Evolutionary conservation across 1,140 invertebrate species (phyloP), one percentile per base, ranked within the genome.

Genomic region (Sinella curviseta): DNA sequence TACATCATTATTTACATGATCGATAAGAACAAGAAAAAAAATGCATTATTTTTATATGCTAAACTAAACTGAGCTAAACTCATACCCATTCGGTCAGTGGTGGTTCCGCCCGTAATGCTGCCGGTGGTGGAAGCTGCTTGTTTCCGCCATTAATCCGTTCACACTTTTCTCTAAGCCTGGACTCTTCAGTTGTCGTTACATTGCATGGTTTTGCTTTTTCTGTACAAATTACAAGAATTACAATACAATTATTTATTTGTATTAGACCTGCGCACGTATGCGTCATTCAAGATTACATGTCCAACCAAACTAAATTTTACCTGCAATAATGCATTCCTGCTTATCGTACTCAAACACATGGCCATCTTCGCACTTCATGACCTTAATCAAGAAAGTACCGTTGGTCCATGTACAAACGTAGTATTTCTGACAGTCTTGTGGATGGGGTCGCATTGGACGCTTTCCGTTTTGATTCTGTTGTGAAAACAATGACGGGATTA

Each of bases 381-480:
- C 67, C 67, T 81, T 82, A 30, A 83, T 82, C 34, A 79, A 34
- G 77, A 83, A 83, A 1, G 78, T 30, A n/a, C 79, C 77, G 28
- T 78, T 78, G 54, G 76, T 78, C 82, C 82, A 83, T 24, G 79
- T 77, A 60, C 82, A 83, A 0, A 77, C 80, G 76, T 83, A 83
- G 33, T 80, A 83, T 74, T 83, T 83, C 14, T 74, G 14, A 60
- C 82, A 83, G 34, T 83, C 82, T 26, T 78, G 73, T 31, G 82
- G 82, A 81, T 83, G 81, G n/a, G 82, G 67, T 4, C 82, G 77
- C n/a, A 83, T 75, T 65, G 78, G 36, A 1, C 75, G 54, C 20
- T 34, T 31, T 14, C 33, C 26, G 33, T 76, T 76, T 34, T 14
- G 28, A 75, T 48, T 75, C 39, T 48, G 26, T 28, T 28, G 16